phyloP scores from a whole-genome alignment of 2,888 invertebrate species.

The Rapana venosa region DNA sequence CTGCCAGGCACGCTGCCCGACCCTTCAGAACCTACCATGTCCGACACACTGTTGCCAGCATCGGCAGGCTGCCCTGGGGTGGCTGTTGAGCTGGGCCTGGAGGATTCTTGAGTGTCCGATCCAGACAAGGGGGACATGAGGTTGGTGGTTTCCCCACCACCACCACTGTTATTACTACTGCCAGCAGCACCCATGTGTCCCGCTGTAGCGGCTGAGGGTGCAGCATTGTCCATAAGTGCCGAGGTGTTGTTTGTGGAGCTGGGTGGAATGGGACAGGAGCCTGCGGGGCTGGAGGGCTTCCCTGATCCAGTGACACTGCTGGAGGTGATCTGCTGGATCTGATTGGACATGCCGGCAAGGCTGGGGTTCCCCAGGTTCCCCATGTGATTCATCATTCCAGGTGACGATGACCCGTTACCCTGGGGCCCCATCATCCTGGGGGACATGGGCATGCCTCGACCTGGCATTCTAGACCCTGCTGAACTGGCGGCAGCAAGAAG shows the following conservation, averaged over 20 bases:
- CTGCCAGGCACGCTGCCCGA: constrained; percentile 53
- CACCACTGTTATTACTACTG: background rate
- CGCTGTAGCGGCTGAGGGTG: background rate
- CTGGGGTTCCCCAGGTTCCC: constrained; percentile 53
- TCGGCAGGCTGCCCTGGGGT: constrained; percentile 50
- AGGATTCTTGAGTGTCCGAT: constrained; percentile 50
- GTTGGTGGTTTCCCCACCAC: constrained; percentile 39
- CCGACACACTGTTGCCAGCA: constrained; percentile 17
- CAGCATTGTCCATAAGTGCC: constrained; percentile 26
- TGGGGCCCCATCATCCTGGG: constrained; percentile 60
- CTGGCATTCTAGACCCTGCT: constrained; percentile 53
- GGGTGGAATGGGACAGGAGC: background rate
- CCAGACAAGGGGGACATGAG: constrained; percentile 49
- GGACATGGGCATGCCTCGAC: constrained; percentile 49
- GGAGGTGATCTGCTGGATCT: constrained; percentile 55
- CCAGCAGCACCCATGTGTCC: background rate
- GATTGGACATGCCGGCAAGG: constrained; percentile 55
- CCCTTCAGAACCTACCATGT: constrained; percentile 49
- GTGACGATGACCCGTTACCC: constrained; percentile 49
- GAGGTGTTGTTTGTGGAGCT: constrained; percentile 11
- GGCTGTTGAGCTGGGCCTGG: constrained; percentile 50
- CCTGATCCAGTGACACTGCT: constrained; percentile 40
- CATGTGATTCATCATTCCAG: constrained; percentile 63
- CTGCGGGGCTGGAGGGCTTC: constrained; percentile 40
- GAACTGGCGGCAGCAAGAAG: constrained; percentile 74